Percentiles rank a stretch among this genome's conserved stretches.
Evolutionary conservation across 30 jellyfish, hydroid and myxozoan genomes (phyloP).

Genomic region (Mastigias papua): DNA sequence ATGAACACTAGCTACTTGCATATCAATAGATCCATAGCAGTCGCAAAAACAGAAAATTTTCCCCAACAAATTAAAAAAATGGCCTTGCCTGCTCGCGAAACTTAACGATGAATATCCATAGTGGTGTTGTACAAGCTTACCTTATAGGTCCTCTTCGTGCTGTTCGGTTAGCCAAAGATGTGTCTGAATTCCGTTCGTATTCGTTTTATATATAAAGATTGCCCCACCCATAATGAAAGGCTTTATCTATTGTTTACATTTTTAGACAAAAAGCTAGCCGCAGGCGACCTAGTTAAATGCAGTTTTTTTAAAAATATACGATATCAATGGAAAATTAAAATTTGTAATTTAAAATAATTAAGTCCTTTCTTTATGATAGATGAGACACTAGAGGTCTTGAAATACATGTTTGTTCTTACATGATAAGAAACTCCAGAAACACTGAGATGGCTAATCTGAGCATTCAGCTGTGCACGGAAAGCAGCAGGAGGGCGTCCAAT

Average conservation of each 20-base stretch:
- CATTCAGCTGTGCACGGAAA: not conserved
- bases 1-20: no score
- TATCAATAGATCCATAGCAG: no score
- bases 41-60: no score
- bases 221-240: slow-evolving; percentile 33
- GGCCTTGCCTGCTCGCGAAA: not conserved
- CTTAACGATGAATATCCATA: not conserved
- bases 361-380: not conserved
- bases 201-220: not conserved
- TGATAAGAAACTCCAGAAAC: slow-evolving; percentile 6
- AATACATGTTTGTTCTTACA: not conserved
- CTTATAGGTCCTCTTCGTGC: not conserved
- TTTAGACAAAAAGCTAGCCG: slow-evolving; percentile 27
- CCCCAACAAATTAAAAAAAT: not conserved
- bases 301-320: not conserved
- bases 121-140: slow-evolving; percentile 15
- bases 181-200: not conserved
- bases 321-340: slow-evolving; percentile 1
- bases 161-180: not conserved
- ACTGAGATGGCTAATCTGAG: not conserved
- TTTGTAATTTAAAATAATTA: slow-evolving; percentile 1
- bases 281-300: slow-evolving; percentile 3
- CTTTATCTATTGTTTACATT: slow-evolving; percentile 28
- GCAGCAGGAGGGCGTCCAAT: not conserved
- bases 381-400: not conserved